Evolutionary conservation across 2,113 vertebrate genomes (phyloP), one percentile per base, ranked within the genome.

Genomic region (Phoenicopterus ruber): DNA sequence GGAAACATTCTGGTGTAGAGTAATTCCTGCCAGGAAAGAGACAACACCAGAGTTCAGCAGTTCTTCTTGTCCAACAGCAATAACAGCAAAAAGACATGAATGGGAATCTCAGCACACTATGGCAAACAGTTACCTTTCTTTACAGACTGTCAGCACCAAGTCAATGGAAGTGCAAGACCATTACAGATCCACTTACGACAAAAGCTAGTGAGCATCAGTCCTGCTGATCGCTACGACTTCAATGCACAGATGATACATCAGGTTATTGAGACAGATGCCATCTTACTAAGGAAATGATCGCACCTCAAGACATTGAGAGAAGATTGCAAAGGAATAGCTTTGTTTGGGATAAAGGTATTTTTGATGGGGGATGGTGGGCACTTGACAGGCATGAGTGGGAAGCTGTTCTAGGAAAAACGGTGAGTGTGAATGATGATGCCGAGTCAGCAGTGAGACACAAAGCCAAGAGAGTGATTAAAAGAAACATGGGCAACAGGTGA

Each of bases 401-500:
- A 55, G 80, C 42, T 88, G 63, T 86, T 94, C 22, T 50, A 94
- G 52, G 62, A 49, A 78, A 67, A 86, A 85, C 66, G 6, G 38
- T 17, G 59, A 91, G 46, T 21, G 14, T 84, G 78, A 76, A 61
- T 46, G 61, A n/a, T 38, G 62, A 31, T 79, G 82, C 90, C 89
- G 94, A 94, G 70, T 59, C 80, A 82, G 59, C 78, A 93, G n/a
- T 22, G 44, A 79, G 84, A 93, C 50, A 72, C 74, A 78, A 89
- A 94, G 76, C 81, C 93, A 93, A 95, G 82, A 79, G 85, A 93
- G 94, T 3, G 55, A 80, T 74, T 94, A 83, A 73, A 92, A 50
- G 61, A 92, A 91, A 81, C 54, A 61, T 1, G 0, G 42, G 65
- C 65, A 94, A 69, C 78, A 96, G 82, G 65, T 83, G 79, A 82